Evolutionary conservation across 2,888 invertebrate genomes (phyloP).

Genomic region (Orgyia antiqua): DNA sequence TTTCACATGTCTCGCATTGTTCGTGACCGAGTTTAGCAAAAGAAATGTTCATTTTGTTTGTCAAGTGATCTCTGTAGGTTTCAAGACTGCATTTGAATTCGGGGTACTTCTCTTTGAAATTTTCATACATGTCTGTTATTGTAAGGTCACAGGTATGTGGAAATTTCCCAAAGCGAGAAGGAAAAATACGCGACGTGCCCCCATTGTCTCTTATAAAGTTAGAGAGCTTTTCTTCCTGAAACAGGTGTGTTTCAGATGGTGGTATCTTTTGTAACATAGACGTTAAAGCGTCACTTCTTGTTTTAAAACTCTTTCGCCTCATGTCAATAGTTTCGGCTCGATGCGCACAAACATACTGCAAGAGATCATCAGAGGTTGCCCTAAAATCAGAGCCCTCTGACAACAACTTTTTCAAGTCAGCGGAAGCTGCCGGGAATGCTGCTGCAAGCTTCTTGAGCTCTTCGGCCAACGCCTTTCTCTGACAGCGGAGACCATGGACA

Average conservation of each 20-base stretch:
- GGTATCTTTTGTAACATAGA: conserved; percentile 2
- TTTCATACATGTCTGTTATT: too few relatives aligned
- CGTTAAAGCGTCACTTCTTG: conserved; percentile 2
- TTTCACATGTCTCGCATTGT: too few relatives aligned
- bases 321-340: conserved; percentile 12
- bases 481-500: conserved; percentile 8
- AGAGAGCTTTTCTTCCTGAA: conserved; percentile 2
- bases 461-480: conserved; percentile 9
- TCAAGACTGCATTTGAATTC: too few relatives aligned
- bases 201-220: too few relatives aligned
- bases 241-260: conserved; percentile 5
- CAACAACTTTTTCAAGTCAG: conserved; percentile 3
- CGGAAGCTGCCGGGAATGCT: conserved; percentile 4
- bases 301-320: conserved; percentile 5
- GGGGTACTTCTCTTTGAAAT: too few relatives aligned
- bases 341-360: conserved; percentile 15
- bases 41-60: too few relatives aligned
- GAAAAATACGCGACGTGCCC: too few relatives aligned
- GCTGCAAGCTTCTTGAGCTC: not conserved
- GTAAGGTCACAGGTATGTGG: too few relatives aligned
- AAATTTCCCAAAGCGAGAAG: too few relatives aligned
- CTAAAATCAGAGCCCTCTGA: conserved; percentile 8
- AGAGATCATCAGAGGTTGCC: conserved; percentile 10
- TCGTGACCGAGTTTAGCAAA: too few relatives aligned
- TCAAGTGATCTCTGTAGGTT: too few relatives aligned